A percentile compares a stretch with the other conserved stretches of the same genome.
These are phyloP conservation scores for Epistrophe grossulariae DNA, from an alignment of 2,888 invertebrate species.

Conservation along the genomic window DNA sequence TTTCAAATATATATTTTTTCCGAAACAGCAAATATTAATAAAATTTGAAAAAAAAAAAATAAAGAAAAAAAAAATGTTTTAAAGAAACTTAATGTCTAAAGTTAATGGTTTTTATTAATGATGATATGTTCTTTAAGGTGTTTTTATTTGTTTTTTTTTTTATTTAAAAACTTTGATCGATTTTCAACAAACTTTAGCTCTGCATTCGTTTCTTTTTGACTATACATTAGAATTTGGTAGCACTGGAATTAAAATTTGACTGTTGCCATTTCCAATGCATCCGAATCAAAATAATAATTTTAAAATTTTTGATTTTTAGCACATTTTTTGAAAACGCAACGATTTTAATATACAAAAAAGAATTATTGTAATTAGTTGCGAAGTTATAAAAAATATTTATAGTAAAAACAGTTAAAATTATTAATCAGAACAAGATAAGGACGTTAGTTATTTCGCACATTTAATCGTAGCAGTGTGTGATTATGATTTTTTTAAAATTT, in stretches of 20 bases:
- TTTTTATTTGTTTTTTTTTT: conserved; percentile 31
- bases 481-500: conserved; percentile 41
- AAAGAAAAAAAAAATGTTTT: background rate
- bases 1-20: conserved; percentile 15
- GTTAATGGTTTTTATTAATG: conserved; percentile 52
- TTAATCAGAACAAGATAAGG: conserved; percentile 74
- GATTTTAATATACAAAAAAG: background rate
- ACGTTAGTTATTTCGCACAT: conserved; percentile 70
- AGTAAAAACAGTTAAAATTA: conserved; percentile 35
- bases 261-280: background rate
- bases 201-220: conserved; percentile 21
- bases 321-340: background rate
- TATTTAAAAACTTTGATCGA: conserved; percentile 17
- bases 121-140: conserved; percentile 69
- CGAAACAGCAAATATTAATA: conserved; percentile 11
- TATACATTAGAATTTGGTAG: background rate
- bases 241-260: background rate
- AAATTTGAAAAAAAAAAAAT: background rate
- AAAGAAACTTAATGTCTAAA: conserved; percentile 57
- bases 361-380: background rate
- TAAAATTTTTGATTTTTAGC: background rate
- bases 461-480: conserved; percentile 67
- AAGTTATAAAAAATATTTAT: conserved; percentile 3
- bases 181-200: conserved; percentile 22
- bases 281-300: background rate